Evolutionary conservation across 2,888 invertebrate species (phyloP).

Genomic region (Mactromeris polynyma): DNA sequence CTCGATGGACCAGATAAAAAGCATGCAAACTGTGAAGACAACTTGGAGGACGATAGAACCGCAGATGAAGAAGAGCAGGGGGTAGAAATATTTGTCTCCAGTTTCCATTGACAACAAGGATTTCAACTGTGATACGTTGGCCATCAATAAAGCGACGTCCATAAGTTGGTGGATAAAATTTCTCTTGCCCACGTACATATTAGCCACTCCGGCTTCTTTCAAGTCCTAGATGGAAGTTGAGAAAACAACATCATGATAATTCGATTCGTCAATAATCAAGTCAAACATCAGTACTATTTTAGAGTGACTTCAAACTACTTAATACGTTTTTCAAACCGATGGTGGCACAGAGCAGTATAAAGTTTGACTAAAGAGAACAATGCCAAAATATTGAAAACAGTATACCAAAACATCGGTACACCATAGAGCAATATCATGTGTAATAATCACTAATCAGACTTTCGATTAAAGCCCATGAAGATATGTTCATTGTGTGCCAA

Average conservation of each 20-base stretch:
- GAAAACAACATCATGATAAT: not conserved
- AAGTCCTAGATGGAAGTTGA: slow-evolving; percentile 13
- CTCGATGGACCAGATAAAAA: slow-evolving; percentile 66
- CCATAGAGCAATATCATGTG: too few relatives aligned
- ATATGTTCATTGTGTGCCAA: too few relatives aligned
- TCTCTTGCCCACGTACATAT: slow-evolving; percentile 66
- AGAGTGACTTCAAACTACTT: not conserved
- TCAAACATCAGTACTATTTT: not conserved
- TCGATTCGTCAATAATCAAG: not conserved
- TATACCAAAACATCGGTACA: too few relatives aligned
- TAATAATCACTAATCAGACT: too few relatives aligned
- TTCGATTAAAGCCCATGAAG: too few relatives aligned
- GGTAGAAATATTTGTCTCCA: slow-evolving; percentile 62
- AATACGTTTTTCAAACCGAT: too few relatives aligned
- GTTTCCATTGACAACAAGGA: slow-evolving; percentile 61
- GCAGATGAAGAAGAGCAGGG: slow-evolving; percentile 60
- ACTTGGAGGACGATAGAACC: slow-evolving; percentile 70
- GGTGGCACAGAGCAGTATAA: too few relatives aligned
- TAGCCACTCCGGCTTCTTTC: slow-evolving; percentile 41
- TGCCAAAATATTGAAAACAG: too few relatives aligned
- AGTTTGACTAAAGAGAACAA: too few relatives aligned
- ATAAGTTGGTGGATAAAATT: slow-evolving; percentile 71
- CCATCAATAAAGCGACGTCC: slow-evolving; percentile 74
- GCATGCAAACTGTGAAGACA: slow-evolving; percentile 67
- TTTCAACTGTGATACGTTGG: slow-evolving; percentile 73